Conservation (phyloP, 53 echinoderm and acorn worm genomes). For the Actinopyga echinites region DNA sequence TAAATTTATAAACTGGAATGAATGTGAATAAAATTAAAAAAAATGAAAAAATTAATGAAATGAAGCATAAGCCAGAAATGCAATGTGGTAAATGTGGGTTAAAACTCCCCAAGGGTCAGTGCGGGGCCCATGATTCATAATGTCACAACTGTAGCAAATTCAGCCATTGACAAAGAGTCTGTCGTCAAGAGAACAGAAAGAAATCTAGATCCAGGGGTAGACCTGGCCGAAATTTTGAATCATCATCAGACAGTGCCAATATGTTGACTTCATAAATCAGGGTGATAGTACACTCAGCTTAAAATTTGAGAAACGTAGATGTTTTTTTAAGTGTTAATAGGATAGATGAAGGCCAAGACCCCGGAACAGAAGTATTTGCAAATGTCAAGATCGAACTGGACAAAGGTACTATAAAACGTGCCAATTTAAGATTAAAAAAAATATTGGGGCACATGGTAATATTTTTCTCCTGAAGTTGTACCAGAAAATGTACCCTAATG, state of each 20-base stretch:
- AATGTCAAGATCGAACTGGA: slow-evolving; percentile 1
- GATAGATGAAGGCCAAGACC: background rate
- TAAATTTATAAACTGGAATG: too few relatives aligned
- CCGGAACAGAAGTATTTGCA: background rate
- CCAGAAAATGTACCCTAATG: slow-evolving; percentile 30
- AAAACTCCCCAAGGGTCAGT: background rate
- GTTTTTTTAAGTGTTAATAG: background rate
- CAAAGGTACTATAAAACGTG: background rate
- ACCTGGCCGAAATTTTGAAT: background rate
- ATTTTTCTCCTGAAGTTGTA: slow-evolving; percentile 48
- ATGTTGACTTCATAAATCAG: background rate
- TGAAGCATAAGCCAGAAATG: background rate
- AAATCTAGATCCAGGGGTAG: background rate
- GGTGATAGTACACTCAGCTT: background rate
- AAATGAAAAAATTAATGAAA: too few relatives aligned
- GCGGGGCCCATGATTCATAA: background rate
- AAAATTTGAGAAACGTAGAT: background rate
- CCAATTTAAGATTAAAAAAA: slow-evolving; percentile 22
- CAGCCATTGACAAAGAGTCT: background rate
- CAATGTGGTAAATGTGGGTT: background rate
- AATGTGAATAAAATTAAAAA: too few relatives aligned
- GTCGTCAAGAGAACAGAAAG: background rate
- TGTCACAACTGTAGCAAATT: background rate
- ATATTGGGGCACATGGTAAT: slow-evolving; percentile 61
- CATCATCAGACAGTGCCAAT: background rate